phyloP scores from a whole-genome alignment of 2,797 vertebrate species.

The Oreochromis grahami region DNA sequence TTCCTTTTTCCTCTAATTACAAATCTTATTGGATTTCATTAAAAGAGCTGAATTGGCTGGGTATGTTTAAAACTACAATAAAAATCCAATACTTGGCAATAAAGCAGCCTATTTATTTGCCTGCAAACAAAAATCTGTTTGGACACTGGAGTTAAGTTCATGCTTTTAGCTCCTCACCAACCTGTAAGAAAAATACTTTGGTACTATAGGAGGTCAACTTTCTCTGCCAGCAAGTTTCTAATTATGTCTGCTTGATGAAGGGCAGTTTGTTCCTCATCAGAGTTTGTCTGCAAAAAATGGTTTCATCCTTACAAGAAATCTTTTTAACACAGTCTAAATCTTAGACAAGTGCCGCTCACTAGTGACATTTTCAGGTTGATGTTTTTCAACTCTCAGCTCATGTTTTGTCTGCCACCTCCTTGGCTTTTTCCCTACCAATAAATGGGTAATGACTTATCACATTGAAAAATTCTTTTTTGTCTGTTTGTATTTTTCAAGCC shows the following conservation, averaged over 20 bases:
- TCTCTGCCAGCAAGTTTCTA: background rate
- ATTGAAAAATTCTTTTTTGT: background rate
- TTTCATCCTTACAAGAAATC: background rate
- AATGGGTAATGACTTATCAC: background rate
- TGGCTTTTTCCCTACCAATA: background rate
- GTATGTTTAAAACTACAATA: background rate
- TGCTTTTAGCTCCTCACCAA: background rate
- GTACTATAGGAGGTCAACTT: background rate
- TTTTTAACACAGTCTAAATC: background rate
- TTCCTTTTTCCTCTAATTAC: background rate
- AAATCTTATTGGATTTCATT: background rate
- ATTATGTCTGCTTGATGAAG: background rate
- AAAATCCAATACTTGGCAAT: background rate
- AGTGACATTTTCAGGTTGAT: background rate
- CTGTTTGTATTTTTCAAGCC: background rate
- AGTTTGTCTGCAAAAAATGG: background rate
- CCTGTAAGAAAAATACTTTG: background rate
- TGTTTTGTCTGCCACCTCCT: background rate
- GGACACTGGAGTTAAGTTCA: background rate
- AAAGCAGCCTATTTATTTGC: background rate
- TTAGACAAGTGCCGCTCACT: background rate
- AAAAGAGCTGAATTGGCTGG: accelerated
- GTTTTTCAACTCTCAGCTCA: background rate
- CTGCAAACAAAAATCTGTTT: background rate
- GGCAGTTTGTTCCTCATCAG: background rate